phyloP scores from a whole-genome alignment of 2,888 invertebrate species.

The Malthinus seriepunctatus region DNA sequence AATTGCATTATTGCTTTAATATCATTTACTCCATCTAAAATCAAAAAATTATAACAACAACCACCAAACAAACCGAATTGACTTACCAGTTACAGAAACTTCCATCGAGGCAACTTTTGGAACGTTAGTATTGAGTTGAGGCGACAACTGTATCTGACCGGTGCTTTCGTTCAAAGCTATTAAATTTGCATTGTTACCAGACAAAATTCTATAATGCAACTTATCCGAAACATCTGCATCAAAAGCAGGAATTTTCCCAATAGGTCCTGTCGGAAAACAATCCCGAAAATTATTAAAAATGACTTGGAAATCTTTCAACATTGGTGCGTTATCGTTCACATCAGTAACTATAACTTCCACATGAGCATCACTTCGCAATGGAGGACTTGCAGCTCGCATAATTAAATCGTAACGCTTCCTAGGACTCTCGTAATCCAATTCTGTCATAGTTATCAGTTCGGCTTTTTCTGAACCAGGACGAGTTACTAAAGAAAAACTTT shows the following conservation, averaged over 20 bases:
- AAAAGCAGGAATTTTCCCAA: conserved; percentile 89
- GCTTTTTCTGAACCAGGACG: conserved; percentile 84
- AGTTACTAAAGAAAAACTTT: conserved; percentile 80
- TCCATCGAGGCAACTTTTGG: conserved; percentile 93
- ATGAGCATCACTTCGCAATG: conserved; percentile 84
- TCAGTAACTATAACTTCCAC: conserved; percentile 90
- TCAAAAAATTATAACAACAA: too few species aligned
- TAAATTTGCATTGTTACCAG: conserved; percentile 92
- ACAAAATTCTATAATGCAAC: conserved; percentile 79
- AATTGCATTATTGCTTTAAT: conserved; percentile 91
- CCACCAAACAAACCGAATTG: not conserved
- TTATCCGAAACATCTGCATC: conserved; percentile 94
- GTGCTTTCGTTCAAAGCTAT: conserved; percentile 80
- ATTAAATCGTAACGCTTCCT: conserved; percentile 87
- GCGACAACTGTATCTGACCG: conserved; percentile 85
- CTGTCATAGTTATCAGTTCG: conserved; percentile 85
- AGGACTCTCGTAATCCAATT: conserved; percentile 94
- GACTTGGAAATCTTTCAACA: conserved; percentile 85
- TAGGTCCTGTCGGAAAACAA: conserved; percentile 89
- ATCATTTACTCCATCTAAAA: conserved; percentile 87
- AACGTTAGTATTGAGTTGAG: conserved; percentile 93
- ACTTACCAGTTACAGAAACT: conserved; percentile 77
- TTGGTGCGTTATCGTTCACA: conserved; percentile 93
- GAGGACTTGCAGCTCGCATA: conserved; percentile 88
- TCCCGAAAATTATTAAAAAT: conserved; percentile 95